Conservation (phyloP, 2,113 vertebrate genomes). For the Propithecus coquereli region DNA sequence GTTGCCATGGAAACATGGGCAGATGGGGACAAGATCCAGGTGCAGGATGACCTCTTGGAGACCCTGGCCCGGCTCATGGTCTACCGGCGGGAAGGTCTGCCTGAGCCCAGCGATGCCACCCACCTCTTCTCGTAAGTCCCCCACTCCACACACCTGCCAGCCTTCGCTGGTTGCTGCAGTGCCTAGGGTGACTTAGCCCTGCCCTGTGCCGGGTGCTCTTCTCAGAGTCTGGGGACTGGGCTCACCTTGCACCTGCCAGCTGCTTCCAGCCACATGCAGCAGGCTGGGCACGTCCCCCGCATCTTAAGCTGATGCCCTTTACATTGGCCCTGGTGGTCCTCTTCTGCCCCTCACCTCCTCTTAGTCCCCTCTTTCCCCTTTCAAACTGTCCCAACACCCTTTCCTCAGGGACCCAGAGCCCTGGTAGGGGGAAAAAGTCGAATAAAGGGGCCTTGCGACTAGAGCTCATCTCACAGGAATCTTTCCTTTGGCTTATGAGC, state of each 20-base stretch:
- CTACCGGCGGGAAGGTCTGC: slow-evolving; percentile 88
- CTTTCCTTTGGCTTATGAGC: background rate
- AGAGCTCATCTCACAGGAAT: background rate
- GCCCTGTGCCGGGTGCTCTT: background rate
- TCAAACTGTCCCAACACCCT: background rate
- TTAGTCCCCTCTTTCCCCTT: background rate
- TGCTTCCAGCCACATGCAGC: background rate
- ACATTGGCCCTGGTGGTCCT: background rate
- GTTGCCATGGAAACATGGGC: slow-evolving; percentile 98
- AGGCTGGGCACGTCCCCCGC: background rate
- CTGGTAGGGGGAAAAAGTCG: background rate
- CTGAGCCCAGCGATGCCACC: slow-evolving; percentile 89
- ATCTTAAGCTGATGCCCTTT: background rate
- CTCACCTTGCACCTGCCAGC: background rate
- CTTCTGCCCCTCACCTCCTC: background rate
- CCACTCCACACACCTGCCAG: background rate
- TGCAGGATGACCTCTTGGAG: slow-evolving; percentile 89
- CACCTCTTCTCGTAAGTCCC: slow-evolving; percentile 95
- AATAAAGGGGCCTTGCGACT: background rate
- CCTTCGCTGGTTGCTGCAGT: fast-evolving
- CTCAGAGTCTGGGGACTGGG: background rate
- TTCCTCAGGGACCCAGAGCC: background rate
- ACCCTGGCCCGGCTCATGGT: slow-evolving; percentile 92
- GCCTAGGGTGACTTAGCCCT: background rate
- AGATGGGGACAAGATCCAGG: slow-evolving; percentile 89